Base-by-base conservation (phyloP, 2,888 invertebrate genomes). In the Lathronympha strigana region DNA sequence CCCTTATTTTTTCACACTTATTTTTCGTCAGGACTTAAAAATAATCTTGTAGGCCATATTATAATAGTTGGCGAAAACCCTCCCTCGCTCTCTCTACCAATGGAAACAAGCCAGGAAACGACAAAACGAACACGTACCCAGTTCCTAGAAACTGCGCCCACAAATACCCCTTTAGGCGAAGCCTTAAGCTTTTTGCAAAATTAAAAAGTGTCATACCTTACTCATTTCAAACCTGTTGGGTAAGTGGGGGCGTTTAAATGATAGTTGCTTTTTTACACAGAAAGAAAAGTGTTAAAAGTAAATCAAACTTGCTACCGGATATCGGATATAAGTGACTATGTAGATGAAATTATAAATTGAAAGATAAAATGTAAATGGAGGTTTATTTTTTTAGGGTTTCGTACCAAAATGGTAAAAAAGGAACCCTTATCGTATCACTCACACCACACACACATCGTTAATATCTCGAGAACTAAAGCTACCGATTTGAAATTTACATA, bases 131-230 rank as follows among this genome's bases (percentile, higher is more conserved):
- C 57, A 57, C 13, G 17, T 31, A 25, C 25, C 2, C 36, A 1
- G 55, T 57, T 57, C 57, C 19, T 31, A 57, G 45, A 31, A 57
- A 45, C 21, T 9, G 15, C 38, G 58, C 45, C 47, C 19, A 58
- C 45, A 45, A 45, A 58, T 49, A 21, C 40, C 33, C 58, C 64
- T 64, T 23, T 51, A 36, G 64, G 64, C 64, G 19, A 60, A 36
- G 36, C 50, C 51, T 15, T 43, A 6, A 45, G 47, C 13, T 62
- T 43, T 51, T 62, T 43, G n/a, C 31, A 11, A 33, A 15, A 45
- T 31, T 49, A 57, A 55, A 63, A 62, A 47, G 33, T 53, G 43
- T 53, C 19, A 38, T 47, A 23, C 36, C 63, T 61, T 23, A 47
- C 15, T 47, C n/a, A 21, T 38, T 47, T 31, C 8, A 40, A 63